Percentiles rank a stretch among this genome's conserved stretches.
These are phyloP conservation scores for Megalonaias nervosa DNA, from an alignment of 1,140 invertebrate genomes.

Conservation along the genomic window DNA sequence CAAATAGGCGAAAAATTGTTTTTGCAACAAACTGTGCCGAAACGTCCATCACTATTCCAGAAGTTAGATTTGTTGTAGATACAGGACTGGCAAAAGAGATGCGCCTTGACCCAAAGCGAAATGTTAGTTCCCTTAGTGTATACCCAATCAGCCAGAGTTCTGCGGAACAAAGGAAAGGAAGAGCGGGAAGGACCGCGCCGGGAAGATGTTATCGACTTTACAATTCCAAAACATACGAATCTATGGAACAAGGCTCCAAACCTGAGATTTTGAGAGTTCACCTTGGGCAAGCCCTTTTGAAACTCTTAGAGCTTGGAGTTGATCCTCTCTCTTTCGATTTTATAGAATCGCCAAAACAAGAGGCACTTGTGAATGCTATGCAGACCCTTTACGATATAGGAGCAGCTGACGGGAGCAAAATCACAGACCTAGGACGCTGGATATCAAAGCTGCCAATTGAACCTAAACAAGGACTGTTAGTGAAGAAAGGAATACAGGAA, in stretches of 20 bases:
- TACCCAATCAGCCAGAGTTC: conserved; percentile 56
- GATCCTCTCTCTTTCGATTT: conserved; percentile 60
- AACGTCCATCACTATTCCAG: conserved; percentile 69
- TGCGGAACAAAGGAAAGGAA: conserved; percentile 66
- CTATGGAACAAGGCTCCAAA: conserved; percentile 41
- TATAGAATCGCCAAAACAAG: conserved; percentile 52
- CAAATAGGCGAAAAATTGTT: conserved; percentile 62
- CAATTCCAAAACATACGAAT: conserved; percentile 47
- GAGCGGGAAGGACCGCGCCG: conserved; percentile 60
- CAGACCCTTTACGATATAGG: conserved; percentile 47
- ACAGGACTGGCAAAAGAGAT: conserved; percentile 65
- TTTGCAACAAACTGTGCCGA: conserved; percentile 70
- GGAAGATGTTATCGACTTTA: conserved; percentile 66
- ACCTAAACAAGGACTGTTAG: conserved; percentile 51
- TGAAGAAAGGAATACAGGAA: conserved; percentile 45
- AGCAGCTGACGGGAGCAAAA: conserved; percentile 51
- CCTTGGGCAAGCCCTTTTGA: conserved; percentile 58
- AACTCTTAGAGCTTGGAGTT: conserved; percentile 56
- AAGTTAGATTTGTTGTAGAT: conserved; percentile 67
- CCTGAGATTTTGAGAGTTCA: conserved; percentile 65
- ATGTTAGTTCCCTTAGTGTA: conserved; percentile 52
- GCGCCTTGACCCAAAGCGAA: conserved; percentile 58
- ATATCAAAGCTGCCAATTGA: conserved; percentile 63
- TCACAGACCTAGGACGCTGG: conserved; percentile 62
- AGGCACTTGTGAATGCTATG: conserved; percentile 49